Conservation (phyloP, 2,888 invertebrate species). For the Drosophila ezoana region DNA sequence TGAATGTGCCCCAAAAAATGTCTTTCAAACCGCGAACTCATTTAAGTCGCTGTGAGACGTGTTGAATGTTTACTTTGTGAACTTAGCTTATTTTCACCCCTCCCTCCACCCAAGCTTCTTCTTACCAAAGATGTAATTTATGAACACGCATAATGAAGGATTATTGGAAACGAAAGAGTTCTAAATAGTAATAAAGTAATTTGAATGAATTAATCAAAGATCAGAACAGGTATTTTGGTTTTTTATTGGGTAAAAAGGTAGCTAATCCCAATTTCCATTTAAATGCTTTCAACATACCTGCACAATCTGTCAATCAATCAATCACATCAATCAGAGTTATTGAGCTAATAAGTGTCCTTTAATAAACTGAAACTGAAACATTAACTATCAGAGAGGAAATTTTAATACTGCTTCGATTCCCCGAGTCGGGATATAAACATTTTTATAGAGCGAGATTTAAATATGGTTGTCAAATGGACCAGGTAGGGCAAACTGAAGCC, state of each 20-base stretch:
- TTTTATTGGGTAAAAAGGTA: slow-evolving; percentile 3
- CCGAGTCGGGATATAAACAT: slow-evolving; percentile 46
- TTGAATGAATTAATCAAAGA: no score
- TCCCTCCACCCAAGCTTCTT: background rate
- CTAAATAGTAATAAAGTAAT: no score
- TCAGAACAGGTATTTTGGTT: no score
- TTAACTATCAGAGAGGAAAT: slow-evolving; percentile 5
- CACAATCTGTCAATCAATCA: slow-evolving; percentile 51
- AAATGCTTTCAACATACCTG: slow-evolving; percentile 46
- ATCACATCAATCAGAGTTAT: slow-evolving; percentile 48
- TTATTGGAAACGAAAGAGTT: no score
- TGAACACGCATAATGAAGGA: no score
- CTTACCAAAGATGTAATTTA: background rate
- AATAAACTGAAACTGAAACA: slow-evolving; percentile 58
- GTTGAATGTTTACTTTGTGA: slow-evolving; percentile 75
- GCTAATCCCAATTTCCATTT: slow-evolving; percentile 16
- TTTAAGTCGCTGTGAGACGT: slow-evolving; percentile 68
- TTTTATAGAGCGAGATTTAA: slow-evolving; percentile 70
- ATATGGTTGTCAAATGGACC: slow-evolving; percentile 43
- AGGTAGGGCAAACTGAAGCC: slow-evolving; percentile 32
- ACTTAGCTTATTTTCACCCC: slow-evolving; percentile 46
- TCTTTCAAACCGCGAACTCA: slow-evolving; percentile 74
- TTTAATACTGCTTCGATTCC: slow-evolving; percentile 38
- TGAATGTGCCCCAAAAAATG: slow-evolving; percentile 52
- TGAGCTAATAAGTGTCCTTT: slow-evolving; percentile 61